A percentile compares a stretch with the other conserved stretches of the same genome.
These are phyloP conservation scores for Azemiops feae DNA, from an alignment of 2,113 vertebrate genomes.

Conservation along the genomic window DNA sequence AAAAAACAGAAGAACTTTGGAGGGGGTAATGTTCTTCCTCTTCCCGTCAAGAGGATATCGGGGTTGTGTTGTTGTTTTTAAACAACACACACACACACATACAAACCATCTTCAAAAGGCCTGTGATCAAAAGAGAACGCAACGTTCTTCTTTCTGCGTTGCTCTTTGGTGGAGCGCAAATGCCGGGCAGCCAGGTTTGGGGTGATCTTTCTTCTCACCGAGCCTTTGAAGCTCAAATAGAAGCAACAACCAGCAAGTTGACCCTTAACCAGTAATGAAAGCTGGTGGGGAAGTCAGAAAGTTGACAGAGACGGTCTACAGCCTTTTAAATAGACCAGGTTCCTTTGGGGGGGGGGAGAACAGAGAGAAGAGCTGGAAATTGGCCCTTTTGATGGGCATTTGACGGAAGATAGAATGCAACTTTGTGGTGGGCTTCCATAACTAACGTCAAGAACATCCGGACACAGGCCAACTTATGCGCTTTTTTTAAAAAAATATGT, in stretches of 20 bases:
- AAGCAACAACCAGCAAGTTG: neutral
- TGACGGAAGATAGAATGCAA: too few species aligned
- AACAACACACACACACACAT: neutral
- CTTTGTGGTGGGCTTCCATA: neutral
- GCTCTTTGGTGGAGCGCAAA: neutral
- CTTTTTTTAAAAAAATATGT: too few species aligned
- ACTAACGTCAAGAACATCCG: neutral
- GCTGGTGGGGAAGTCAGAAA: neutral
- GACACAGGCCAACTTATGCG: neutral
- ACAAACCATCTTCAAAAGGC: neutral
- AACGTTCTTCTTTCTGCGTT: neutral
- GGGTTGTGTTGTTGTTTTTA: neutral
- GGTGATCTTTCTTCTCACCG: neutral
- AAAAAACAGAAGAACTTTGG: neutral
- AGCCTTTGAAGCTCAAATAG: neutral
- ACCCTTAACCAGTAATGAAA: neutral
- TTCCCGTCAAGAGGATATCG: neutral
- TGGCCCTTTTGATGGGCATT: neutral
- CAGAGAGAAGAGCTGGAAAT: neutral
- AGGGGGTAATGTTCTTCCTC: neutral
- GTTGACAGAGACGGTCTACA: neutral
- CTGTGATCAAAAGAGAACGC: constrained; percentile 21
- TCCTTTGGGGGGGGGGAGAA: too few species aligned
- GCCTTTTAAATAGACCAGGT: neutral
- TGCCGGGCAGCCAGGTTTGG: neutral